Evolutionary conservation across 2,797 vertebrate species (phyloP).

Genomic region (Poeciliopsis turneri): DNA sequence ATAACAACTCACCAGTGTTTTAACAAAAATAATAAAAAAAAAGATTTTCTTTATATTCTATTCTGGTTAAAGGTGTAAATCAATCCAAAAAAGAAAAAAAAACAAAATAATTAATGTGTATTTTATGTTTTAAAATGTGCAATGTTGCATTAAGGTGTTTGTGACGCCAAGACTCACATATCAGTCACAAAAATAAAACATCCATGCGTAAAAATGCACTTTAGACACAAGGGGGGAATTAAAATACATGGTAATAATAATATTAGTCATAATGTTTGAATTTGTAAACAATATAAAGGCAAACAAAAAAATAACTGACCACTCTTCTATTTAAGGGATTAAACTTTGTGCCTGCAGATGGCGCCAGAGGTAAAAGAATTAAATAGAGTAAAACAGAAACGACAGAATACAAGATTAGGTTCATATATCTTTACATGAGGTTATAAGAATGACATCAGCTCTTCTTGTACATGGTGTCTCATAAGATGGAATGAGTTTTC

Average conservation of each 20-base stretch:
- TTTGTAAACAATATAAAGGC: conserved; percentile 27
- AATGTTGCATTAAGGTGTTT: conserved; percentile 48
- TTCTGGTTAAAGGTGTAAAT: background rate
- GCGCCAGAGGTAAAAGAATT: conserved; percentile 42
- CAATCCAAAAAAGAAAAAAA: background rate
- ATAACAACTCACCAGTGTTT: conserved; percentile 13
- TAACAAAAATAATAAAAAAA: background rate
- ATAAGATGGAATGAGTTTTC: conserved; percentile 25
- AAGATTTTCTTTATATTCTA: background rate
- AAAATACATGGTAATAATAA: conserved; percentile 7
- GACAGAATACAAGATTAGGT: conserved; percentile 13
- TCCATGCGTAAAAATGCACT: conserved; percentile 33
- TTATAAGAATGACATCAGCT: conserved; percentile 19
- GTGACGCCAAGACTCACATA: conserved; percentile 28
- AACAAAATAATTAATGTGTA: background rate
- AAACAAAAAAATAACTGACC: background rate
- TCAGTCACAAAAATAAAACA: conserved; percentile 44
- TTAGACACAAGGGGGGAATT: conserved; percentile 16
- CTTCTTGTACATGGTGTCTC: conserved; percentile 29
- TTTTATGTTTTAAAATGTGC: conserved; percentile 54
- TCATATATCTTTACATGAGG: conserved; percentile 11
- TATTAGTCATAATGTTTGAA: conserved; percentile 5
- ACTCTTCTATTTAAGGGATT: background rate
- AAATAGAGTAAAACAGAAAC: conserved; percentile 25
- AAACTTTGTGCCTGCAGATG: conserved; percentile 33